Base-by-base conservation (phyloP, 2,888 invertebrate genomes). In the Axea sp. region DNA sequence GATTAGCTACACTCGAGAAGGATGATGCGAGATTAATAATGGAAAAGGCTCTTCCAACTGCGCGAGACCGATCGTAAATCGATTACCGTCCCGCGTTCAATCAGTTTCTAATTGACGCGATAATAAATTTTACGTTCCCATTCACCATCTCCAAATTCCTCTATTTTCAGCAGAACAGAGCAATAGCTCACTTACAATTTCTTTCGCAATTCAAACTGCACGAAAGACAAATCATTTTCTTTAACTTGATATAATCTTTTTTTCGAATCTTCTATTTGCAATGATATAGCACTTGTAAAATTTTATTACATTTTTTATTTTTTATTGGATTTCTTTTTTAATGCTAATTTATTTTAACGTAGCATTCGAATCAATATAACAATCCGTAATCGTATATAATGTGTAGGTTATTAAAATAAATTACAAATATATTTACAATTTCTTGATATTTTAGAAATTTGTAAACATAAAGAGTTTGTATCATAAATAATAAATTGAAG, bases 61-160 rank as follows among this genome's bases (percentile, higher is more conserved):
- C 47, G 68, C 62, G 77, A 78, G 76, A 76, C 75, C 73, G 76
- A 79, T 77, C 80, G 80, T 79, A 79, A 79, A 82, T 81, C 83
- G 81, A 83, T 83, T 82, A 83, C 80, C 77, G 77, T 78, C 72
- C 73, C 78, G 76, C 80, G 81, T 82, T 82, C 80, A 80, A 83
- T 83, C 83, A 83, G 82, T 83, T 82, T 82, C 83, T 83, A 83
- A 83, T 83, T 83, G 81, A 83, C 79, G 79, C 78, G 79, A 81
- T 83, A 79, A 83, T 83, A 82, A 83, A 83, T 83, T 83, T 81
- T 77, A 76, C 77, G 74, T 39, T 62, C 45, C 59, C 31, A 31
- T 51, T 65, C 59, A 62, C 37, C 41, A 49, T 68, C 49, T 51
- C 43, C 33, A 59, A 68, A 59, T 68, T 67, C 71, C 51, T 76